A percentile compares a stretch with the other conserved stretches of the same genome.
Conservation (phyloP, 1,140 invertebrate genomes). For the Calephelis virginiensis region DNA sequence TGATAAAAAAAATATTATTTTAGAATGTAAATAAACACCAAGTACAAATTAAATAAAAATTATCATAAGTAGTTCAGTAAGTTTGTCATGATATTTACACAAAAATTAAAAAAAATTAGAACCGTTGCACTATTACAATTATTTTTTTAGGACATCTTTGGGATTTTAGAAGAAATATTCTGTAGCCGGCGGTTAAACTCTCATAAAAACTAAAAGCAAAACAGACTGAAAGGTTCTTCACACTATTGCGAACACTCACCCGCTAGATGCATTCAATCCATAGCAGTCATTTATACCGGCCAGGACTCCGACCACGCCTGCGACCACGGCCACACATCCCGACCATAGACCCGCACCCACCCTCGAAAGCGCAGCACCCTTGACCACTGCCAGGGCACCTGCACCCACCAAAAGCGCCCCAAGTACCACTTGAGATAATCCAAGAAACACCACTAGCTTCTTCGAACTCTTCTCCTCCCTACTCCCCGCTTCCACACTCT, state of each 20-base stretch:
- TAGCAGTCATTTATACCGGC: conserved; percentile 81
- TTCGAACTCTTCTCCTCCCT: conserved; percentile 42
- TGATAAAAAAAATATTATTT: no score
- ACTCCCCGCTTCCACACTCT: conserved; percentile 65
- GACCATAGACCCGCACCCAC: conserved; percentile 82
- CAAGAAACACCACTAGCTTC: conserved; percentile 74
- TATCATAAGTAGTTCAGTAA: no score
- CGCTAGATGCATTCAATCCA: conserved; percentile 58
- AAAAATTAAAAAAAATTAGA: no score
- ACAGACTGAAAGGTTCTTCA: background rate
- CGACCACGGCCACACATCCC: conserved; percentile 78
- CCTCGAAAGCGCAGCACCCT: conserved; percentile 78
- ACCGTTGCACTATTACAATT: no score
- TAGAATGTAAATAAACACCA: no score
- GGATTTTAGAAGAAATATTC: no score
- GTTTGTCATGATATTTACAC: no score
- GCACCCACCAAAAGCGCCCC: conserved; percentile 80
- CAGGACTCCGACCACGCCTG: conserved; percentile 79
- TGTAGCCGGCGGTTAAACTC: no score
- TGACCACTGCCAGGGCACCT: conserved; percentile 79
- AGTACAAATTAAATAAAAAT: no score
- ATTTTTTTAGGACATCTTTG: no score
- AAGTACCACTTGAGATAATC: conserved; percentile 77
- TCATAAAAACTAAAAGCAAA: no score
- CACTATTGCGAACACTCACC: conserved; percentile 42